phyloP scores from a whole-genome alignment of 2,888 invertebrate species.

The Ormyrus thymus region DNA sequence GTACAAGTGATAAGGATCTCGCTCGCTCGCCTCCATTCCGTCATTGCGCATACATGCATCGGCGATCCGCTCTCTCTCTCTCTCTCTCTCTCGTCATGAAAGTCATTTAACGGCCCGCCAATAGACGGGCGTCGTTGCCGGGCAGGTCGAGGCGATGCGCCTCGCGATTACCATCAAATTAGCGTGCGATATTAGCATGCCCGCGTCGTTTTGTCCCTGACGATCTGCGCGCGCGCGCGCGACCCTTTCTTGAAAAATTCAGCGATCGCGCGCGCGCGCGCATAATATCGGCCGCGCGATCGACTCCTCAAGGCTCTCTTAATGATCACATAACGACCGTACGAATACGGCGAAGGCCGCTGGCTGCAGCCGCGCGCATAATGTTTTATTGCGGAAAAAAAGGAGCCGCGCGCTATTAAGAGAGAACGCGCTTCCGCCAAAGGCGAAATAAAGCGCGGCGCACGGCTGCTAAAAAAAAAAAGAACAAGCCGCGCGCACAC shows the following conservation, averaged over 20 bases:
- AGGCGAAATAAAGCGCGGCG: constrained; percentile 13
- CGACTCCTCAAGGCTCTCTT: constrained; percentile 46
- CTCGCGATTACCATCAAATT: constrained; percentile 52
- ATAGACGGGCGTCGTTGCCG: neutral
- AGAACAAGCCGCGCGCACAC: neutral
- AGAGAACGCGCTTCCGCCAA: constrained; percentile 44
- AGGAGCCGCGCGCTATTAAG: constrained; percentile 24
- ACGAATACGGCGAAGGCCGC: constrained; percentile 34
- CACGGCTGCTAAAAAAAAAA: neutral
- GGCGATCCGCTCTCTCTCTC: neutral
- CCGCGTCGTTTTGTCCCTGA: constrained; percentile 46
- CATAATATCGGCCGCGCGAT: constrained; percentile 32
- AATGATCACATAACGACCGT: constrained; percentile 53
- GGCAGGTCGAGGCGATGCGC: neutral
- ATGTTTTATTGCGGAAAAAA: constrained; percentile 38
- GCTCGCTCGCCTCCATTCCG: constrained; percentile 4
- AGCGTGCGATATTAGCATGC: constrained; percentile 50
- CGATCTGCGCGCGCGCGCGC: constrained; percentile 12
- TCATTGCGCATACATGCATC: constrained; percentile 19
- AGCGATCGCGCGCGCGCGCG: constrained; percentile 15
- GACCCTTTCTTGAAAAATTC: constrained; percentile 30
- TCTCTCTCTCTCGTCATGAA: constrained; percentile 33
- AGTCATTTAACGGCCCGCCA: constrained; percentile 45
- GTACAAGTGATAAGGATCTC: constrained; percentile 48
- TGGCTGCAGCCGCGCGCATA: constrained; percentile 12